Evolutionary conservation across 2,797 vertebrate genomes (phyloP), one percentile per base, ranked within the genome.

Genomic region (Coluber constrictor): DNA sequence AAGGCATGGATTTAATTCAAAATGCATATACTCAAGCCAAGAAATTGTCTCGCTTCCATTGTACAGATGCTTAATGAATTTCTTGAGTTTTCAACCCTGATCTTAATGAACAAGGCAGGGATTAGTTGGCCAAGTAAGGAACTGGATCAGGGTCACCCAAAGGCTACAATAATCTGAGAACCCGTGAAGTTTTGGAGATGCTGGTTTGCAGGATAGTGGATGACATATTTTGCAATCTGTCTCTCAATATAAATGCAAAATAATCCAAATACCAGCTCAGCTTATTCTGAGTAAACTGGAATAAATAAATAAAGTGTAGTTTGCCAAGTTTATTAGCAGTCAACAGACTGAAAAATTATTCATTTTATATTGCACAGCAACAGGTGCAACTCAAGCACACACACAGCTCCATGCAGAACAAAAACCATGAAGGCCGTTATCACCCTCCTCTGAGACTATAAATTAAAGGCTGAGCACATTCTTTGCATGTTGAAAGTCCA

Each of bases 1-100:
- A 91, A 79, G 94, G 95, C 96, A 95, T 93, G 89, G 94, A 87
- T 90, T 37, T 95, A 93, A 94, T 89, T 94, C 96, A 56, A n/a
- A 92, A 94, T 93, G 96, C 60, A 57, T 95, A 60, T 79, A 92
- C 90, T 51, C 13, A 43, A 96, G 96, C 96, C 97, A 97, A 96
- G 95, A 96, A 93, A 79, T 93, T 96, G 94, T 95, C 95, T 29
- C 90, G 56, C 92, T 94, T 88, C 94, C 92, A 70, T 32, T 93
- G 90, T 91, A 86, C 37, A 97, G 86, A 94, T 95, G 96, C 95
- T 92, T 97, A 96, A 97, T 97, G 95, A 95, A 93, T 96, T 97
- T 95, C 90, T 61, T 90, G 83, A 51, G 92, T 94, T 96, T 96
- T 95, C 95, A 96, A 92, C 95, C 93, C 94, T 96, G 95, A 95